These are phyloP conservation scores for Drosophila rellima DNA, from an alignment of 2,888 invertebrate species.

Conservation along the genomic window DNA sequence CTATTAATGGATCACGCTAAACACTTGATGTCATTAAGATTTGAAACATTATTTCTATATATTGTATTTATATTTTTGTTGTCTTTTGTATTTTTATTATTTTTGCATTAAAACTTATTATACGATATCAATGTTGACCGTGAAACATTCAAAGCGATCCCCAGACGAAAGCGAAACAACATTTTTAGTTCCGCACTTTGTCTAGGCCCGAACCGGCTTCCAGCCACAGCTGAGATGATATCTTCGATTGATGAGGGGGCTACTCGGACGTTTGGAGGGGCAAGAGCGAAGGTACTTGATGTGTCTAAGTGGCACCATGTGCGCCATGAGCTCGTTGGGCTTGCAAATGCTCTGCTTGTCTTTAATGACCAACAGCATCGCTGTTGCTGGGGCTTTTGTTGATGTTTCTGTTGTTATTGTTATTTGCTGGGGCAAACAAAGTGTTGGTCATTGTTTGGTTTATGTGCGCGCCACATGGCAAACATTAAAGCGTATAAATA, in stretches of 20 bases:
- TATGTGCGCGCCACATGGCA: slow-evolving; percentile 51
- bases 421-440: slow-evolving; percentile 69
- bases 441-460: slow-evolving; percentile 70
- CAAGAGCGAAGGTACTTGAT: slow-evolving; percentile 64
- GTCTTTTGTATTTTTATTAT: slow-evolving; percentile 31
- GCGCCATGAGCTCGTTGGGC: slow-evolving; percentile 58
- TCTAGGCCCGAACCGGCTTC: slow-evolving; percentile 60
- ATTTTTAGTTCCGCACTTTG: slow-evolving; percentile 74
- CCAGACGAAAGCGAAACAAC: slow-evolving; percentile 69
- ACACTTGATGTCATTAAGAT: slow-evolving; percentile 56
- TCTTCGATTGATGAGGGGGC: slow-evolving; percentile 18
- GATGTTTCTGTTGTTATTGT: slow-evolving; percentile 25
- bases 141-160: slow-evolving; percentile 60
- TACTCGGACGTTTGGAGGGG: slow-evolving; percentile 8
- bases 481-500: slow-evolving; percentile 80
- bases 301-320: slow-evolving; percentile 74
- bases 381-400: slow-evolving; percentile 20
- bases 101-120: slow-evolving; percentile 72
- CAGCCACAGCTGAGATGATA: slow-evolving; percentile 43
- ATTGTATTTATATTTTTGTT: not conserved
- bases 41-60: slow-evolving; percentile 45
- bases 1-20: slow-evolving; percentile 52
- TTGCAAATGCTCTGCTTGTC: slow-evolving; percentile 61
- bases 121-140: slow-evolving; percentile 68
- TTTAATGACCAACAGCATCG: slow-evolving; percentile 44